Percentiles rank a stretch among this genome's conserved stretches.
phyloP scores from a whole-genome alignment of 2,113 vertebrate genomes.

The Colossoma macropomum region DNA sequence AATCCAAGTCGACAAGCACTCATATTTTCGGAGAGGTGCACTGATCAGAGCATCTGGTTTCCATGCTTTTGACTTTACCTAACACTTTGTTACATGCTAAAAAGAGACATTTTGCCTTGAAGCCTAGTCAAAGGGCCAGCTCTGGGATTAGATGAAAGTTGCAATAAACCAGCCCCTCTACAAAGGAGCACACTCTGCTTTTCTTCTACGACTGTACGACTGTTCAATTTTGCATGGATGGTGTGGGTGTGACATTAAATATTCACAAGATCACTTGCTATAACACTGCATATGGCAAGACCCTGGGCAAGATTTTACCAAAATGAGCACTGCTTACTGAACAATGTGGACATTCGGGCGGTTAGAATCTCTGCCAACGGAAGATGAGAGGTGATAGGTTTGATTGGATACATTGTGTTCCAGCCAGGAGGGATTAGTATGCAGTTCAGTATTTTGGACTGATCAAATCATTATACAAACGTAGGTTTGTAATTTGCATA shows the following conservation, averaged over 20 bases:
- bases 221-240: conserved; percentile 33
- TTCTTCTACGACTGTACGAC: conserved; percentile 19
- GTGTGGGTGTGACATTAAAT: conserved; percentile 40
- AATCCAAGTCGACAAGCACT: conserved; percentile 25
- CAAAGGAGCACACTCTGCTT: conserved; percentile 21
- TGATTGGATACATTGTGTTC: background rate
- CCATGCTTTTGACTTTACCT: conserved; percentile 11
- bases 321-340: conserved; percentile 9
- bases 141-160: conserved; percentile 30
- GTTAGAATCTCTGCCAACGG: background rate
- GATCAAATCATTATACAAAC: background rate
- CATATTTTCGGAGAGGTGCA: conserved; percentile 23
- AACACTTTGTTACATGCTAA: conserved; percentile 9
- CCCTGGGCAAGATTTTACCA: background rate
- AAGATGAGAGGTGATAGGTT: conserved; percentile 12
- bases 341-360: background rate
- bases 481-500: background rate
- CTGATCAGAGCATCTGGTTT: conserved; percentile 23
- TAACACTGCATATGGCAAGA: conserved; percentile 17
- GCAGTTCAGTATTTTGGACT: background rate
- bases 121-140: conserved; percentile 1
- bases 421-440: conserved; percentile 1
- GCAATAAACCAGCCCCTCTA: conserved; percentile 34
- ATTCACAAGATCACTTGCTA: conserved; percentile 35
- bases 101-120: background rate